Evolutionary conservation across 2,888 invertebrate species (phyloP).

Genomic region (Drosophila pseudotalamancana): DNA sequence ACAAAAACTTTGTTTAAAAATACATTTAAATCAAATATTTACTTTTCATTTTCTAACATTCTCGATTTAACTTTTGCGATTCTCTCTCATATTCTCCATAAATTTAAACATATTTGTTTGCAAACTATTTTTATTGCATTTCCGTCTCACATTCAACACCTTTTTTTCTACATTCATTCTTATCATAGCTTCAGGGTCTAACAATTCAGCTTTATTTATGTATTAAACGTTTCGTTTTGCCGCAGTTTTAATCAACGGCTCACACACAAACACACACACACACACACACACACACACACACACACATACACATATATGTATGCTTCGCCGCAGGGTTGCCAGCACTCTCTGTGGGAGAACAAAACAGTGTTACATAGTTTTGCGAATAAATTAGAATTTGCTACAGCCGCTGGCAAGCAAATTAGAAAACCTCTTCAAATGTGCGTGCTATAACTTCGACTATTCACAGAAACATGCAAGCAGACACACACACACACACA

Average conservation of each 20-base stretch:
- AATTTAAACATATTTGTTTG: not conserved
- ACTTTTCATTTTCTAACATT: not conserved
- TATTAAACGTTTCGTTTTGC: constrained; percentile 31
- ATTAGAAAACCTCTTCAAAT: constrained; percentile 73
- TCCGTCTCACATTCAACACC: constrained; percentile 17
- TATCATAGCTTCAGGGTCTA: constrained; percentile 24
- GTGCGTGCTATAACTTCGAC: constrained; percentile 64
- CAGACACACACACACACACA: not conserved
- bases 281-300: constrained; percentile 1
- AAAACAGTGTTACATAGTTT: constrained; percentile 60
- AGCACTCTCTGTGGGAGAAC: constrained; percentile 13
- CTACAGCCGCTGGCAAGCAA: constrained; percentile 62
- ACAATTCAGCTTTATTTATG: constrained; percentile 43
- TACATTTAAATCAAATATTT: constrained; percentile 1
- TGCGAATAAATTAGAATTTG: constrained; percentile 76
- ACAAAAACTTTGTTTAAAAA: not conserved
- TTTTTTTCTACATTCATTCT: constrained; percentile 4
- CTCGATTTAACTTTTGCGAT: not conserved
- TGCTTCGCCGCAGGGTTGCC: constrained; percentile 19
- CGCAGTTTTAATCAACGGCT: constrained; percentile 50
- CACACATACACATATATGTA: no score
- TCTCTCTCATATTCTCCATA: not conserved
- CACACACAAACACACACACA: constrained; percentile 10
- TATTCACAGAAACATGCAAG: constrained; percentile 19
- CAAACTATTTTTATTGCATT: not conserved